phyloP scores from a whole-genome alignment of 2,888 invertebrate genomes.

The Campoplex capitator region DNA sequence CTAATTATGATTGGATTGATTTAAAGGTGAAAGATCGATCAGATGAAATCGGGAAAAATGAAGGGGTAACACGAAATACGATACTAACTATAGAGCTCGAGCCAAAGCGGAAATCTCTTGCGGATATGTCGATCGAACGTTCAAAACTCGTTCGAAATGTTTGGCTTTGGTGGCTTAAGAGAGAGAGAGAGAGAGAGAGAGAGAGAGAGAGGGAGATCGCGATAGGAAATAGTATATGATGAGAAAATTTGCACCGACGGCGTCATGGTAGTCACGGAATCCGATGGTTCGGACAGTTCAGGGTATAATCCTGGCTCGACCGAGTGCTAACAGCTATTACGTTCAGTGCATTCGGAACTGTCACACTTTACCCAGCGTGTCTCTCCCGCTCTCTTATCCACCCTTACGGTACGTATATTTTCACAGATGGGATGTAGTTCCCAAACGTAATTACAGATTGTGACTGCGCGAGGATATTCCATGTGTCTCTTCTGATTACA shows the following conservation, averaged over 20 bases:
- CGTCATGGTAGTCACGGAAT: slow-evolving; percentile 52
- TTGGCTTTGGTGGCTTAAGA: slow-evolving; percentile 5
- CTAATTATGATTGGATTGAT: background rate
- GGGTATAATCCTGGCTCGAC: slow-evolving; percentile 61
- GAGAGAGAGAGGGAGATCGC: background rate
- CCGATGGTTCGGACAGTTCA: slow-evolving; percentile 56
- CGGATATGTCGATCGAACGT: slow-evolving; percentile 39
- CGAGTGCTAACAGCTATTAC: slow-evolving; percentile 63
- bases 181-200: background rate
- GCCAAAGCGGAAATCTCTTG: slow-evolving; percentile 41
- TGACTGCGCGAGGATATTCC: slow-evolving; percentile 45
- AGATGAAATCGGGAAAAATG: background rate
- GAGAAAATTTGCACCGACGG: slow-evolving; percentile 37
- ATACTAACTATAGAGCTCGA: background rate
- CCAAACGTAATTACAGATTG: slow-evolving; percentile 64
- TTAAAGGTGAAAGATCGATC: background rate
- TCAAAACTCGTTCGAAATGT: slow-evolving; percentile 45
- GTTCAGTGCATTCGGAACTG: slow-evolving; percentile 57
- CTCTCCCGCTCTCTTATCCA: slow-evolving; percentile 20
- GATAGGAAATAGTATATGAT: background rate
- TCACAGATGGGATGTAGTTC: slow-evolving; percentile 46
- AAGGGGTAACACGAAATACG: background rate
- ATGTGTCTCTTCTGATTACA: slow-evolving; percentile 47
- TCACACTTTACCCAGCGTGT: slow-evolving; percentile 8
- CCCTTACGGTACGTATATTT: background rate